These are phyloP conservation scores for Globodera rostochiensis DNA, from an alignment of 1,140 invertebrate genomes.

Conservation along the genomic window DNA sequence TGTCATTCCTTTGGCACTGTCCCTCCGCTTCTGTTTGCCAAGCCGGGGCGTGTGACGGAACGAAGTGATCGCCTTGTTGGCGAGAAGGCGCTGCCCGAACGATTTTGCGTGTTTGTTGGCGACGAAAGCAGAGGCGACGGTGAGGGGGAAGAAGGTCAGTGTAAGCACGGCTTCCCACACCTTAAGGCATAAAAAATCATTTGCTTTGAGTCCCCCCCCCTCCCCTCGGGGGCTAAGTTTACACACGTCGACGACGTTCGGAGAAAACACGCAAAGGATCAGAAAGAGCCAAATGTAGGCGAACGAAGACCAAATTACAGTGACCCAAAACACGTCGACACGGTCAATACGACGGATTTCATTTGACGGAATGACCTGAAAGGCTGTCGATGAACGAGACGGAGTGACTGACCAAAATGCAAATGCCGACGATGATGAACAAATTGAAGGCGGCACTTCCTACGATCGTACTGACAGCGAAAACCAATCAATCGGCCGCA, in stretches of 20 bases:
- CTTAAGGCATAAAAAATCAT: constrained; percentile 12
- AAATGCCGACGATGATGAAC: constrained; percentile 62
- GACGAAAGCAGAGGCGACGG: constrained; percentile 69
- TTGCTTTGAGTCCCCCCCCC: too few relatives aligned
- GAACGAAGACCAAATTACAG: constrained; percentile 67
- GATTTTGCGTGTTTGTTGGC: constrained; percentile 55
- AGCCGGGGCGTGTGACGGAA: constrained; percentile 35
- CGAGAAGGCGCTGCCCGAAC: constrained; percentile 47
- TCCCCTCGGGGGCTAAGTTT: background rate
- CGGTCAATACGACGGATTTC: constrained; percentile 67
- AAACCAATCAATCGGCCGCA: background rate
- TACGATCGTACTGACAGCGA: constrained; percentile 66
- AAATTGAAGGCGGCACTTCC: constrained; percentile 70
- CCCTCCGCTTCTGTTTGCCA: constrained; percentile 28
- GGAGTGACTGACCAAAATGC: constrained; percentile 70
- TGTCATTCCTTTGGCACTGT: constrained; percentile 21
- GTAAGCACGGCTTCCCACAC: constrained; percentile 71
- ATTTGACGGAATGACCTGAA: constrained; percentile 67
- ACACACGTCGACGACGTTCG: constrained; percentile 61
- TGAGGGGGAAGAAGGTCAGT: constrained; percentile 70
- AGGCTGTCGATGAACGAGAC: constrained; percentile 8
- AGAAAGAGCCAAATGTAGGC: constrained; percentile 70
- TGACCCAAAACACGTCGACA: constrained; percentile 67
- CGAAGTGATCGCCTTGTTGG: constrained; percentile 37
- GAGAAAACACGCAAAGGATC: constrained; percentile 65